Evolutionary conservation across 2,888 invertebrate species (phyloP).

Genomic region (Rhagium mordax): DNA sequence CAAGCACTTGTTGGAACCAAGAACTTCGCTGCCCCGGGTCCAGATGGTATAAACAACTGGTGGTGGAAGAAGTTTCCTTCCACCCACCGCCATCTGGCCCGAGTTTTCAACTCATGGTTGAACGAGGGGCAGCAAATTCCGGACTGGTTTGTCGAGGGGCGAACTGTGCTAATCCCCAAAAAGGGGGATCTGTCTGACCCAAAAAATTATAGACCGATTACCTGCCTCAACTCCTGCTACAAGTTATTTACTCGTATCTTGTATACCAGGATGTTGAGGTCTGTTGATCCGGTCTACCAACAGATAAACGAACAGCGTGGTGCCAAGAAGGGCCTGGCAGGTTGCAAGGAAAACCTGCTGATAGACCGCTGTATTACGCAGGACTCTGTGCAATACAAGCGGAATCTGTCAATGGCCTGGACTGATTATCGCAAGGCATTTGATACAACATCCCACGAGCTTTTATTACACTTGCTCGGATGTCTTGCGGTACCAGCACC

Average conservation of each 20-base stretch:
- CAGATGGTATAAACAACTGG: neutral
- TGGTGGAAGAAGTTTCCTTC: slow-evolving; percentile 18
- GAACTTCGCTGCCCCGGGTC: neutral
- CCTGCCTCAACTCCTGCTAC: slow-evolving; percentile 38
- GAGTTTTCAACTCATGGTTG: neutral
- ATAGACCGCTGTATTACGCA: neutral
- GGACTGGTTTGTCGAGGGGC: neutral
- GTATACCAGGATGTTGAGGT: neutral
- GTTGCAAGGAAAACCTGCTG: neutral
- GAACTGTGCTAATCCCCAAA: slow-evolving; percentile 29
- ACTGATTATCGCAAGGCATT: slow-evolving; percentile 18
- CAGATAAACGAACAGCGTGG: neutral
- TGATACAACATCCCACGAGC: slow-evolving; percentile 22
- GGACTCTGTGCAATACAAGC: slow-evolving; percentile 27
- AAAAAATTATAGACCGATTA: slow-evolving; percentile 43
- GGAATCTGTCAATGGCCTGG: slow-evolving; percentile 19
- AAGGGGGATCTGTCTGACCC: slow-evolving; percentile 29
- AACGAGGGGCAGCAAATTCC: neutral
- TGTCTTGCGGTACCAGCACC: neutral
- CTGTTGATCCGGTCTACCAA: neutral
- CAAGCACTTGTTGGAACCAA: neutral
- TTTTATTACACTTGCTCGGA: slow-evolving; percentile 4
- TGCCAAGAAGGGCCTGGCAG: neutral
- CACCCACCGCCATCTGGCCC: neutral
- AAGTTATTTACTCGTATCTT: slow-evolving; percentile 16